Conservation (phyloP, 2,113 vertebrate species). For the Takifugu flavidus region DNA sequence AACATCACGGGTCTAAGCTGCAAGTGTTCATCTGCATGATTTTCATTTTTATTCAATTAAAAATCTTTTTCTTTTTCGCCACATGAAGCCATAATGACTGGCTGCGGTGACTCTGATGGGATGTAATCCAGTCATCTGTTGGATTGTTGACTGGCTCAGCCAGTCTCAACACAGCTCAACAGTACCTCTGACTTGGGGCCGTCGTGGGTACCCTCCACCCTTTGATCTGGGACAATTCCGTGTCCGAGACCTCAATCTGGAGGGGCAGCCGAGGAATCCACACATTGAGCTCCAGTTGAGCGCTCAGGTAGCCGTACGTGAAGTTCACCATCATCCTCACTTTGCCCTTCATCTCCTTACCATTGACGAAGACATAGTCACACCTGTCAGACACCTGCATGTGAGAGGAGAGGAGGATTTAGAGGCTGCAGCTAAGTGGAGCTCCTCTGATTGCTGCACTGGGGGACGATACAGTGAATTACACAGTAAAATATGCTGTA, state of each 20-base stretch:
- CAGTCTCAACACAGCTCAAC: background rate
- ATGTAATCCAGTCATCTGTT: too few relatives aligned
- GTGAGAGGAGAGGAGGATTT: slow-evolving; percentile 26
- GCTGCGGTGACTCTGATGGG: too few relatives aligned
- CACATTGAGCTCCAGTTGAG: slow-evolving; percentile 85
- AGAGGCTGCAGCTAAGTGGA: slow-evolving; percentile 12
- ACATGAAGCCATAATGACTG: too few relatives aligned
- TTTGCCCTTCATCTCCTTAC: slow-evolving; percentile 94
- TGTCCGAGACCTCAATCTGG: slow-evolving; percentile 94
- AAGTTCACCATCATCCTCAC: slow-evolving; percentile 87
- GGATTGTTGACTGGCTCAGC: too few relatives aligned
- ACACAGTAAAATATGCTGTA: slow-evolving; percentile 28
- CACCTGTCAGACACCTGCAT: slow-evolving; percentile 90
- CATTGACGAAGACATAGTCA: slow-evolving; percentile 93
- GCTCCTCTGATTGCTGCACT: slow-evolving; percentile 15
- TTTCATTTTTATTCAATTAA: too few relatives aligned
- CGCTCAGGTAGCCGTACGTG: slow-evolving; percentile 85
- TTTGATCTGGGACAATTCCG: slow-evolving; percentile 93
- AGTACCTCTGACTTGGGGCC: slow-evolving; percentile 82
- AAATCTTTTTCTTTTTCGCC: too few relatives aligned
- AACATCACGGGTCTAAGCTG: too few relatives aligned
- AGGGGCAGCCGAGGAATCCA: slow-evolving; percentile 95
- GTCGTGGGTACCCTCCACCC: slow-evolving; percentile 88
- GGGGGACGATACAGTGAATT: slow-evolving; percentile 39
- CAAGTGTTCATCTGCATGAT: too few relatives aligned